Conservation (phyloP, 1,140 invertebrate species). For the Choristoneura fumiferana region DNA sequence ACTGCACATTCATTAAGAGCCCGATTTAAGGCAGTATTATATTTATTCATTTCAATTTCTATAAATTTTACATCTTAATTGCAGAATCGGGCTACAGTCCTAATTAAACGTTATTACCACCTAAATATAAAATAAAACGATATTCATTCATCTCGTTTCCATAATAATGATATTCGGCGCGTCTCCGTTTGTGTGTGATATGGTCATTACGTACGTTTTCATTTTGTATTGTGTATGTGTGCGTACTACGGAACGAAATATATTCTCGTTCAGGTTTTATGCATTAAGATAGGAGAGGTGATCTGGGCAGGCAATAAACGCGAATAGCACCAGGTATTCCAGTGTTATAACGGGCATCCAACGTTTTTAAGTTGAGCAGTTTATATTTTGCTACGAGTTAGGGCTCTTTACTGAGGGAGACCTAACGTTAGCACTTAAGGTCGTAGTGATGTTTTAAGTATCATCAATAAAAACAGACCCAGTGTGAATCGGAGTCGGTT, state of each 20-base stretch:
- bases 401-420: too few relatives aligned
- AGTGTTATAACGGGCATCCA: neutral
- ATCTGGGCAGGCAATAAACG: neutral
- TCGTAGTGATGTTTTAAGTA: too few relatives aligned
- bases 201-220: slow-evolving; percentile 40
- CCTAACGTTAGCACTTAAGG: too few relatives aligned
- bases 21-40: neutral
- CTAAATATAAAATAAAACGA: slow-evolving; percentile 21
- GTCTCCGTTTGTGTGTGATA: slow-evolving; percentile 39
- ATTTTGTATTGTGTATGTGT: slow-evolving; percentile 37
- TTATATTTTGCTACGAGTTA: too few relatives aligned
- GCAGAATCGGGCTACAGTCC: neutral
- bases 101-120: slow-evolving; percentile 13
- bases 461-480: too few relatives aligned
- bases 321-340: neutral
- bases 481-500: too few relatives aligned
- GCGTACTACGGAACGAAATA: slow-evolving; percentile 29
- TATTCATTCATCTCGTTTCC: slow-evolving; percentile 47
- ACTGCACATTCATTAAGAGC: neutral
- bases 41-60: neutral
- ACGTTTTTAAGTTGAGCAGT: too few relatives aligned
- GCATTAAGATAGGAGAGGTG: slow-evolving; percentile 2
- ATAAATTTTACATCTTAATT: slow-evolving; percentile 2
- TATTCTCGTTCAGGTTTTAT: slow-evolving; percentile 31
- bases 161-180: slow-evolving; percentile 38